Evolutionary conservation across 2,888 invertebrate genomes (phyloP), one percentile per base, ranked within the genome.

Genomic region (Sarcophaga subvicina): DNA sequence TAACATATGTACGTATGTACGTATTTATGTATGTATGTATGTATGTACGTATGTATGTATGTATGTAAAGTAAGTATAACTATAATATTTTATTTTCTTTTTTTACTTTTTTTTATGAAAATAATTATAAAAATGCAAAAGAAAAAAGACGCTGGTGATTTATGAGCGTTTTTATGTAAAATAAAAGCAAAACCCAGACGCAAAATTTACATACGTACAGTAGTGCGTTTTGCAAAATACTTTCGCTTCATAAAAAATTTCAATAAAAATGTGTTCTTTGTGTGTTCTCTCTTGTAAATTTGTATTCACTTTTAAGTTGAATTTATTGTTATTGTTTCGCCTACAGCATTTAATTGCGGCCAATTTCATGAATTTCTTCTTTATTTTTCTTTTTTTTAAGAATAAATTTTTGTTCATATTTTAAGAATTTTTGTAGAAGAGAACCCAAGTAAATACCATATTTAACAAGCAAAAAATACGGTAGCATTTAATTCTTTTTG

Each of bases 51-150:
- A 5, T 27, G 5, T 5, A 27, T 27, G 5, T 27, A 27, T 5
- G 5, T 27, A 27, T 27, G 27, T 37, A 37, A 6, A 37, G 37
- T 37, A 37, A 37, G 6, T 37, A 37, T 6, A 37, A 37, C 37
- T 37, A 37, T 37, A 37, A 37, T 10, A 37, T 37, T 37, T 37
- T 8, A 2, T 10, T 8, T 8, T 27, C 27, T 75, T 37, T 20
- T 6, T 37, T 37, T 37, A 37, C 64, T 75, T 14, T 49, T n/a
- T 66, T 49, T 54, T 63, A 66, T 76, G n/a, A 76, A 64, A 54
- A 62, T 60, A 49, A 62, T 73, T 73, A 20, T 45, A 62, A 62
- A 72, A 73, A 45, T 73, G 45, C 14, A 73, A 73, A 73, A 17
- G 62, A 22, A 47, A 63, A 49, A 76, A 66, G 49, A 27, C 4